Conservation (phyloP, 2,113 vertebrate genomes). For the Calidris pygmaea region DNA sequence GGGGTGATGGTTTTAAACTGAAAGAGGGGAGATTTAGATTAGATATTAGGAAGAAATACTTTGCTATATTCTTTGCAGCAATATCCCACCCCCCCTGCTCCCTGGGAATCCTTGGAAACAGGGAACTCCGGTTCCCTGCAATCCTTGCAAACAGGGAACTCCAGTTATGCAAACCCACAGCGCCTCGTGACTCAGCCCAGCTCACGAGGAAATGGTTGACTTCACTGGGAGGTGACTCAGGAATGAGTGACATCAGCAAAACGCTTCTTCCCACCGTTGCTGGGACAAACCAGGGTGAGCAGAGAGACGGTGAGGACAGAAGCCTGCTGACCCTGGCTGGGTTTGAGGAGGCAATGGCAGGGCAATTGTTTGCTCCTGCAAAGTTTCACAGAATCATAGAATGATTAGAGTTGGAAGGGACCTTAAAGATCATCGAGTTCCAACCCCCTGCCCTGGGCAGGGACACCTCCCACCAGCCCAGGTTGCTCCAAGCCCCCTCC, state of each 20-base stretch:
- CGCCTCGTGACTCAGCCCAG: background rate
- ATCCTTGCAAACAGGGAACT: background rate
- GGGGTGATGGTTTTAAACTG: no score
- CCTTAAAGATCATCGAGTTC: background rate
- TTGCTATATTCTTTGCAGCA: background rate
- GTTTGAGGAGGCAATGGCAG: background rate
- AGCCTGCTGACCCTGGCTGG: background rate
- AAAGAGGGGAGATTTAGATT: no score
- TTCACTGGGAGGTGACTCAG: background rate
- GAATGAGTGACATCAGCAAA: background rate
- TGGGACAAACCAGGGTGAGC: accelerated
- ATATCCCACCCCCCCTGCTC: background rate
- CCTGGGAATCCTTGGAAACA: background rate
- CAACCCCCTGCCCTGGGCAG: background rate
- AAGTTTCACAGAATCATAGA: background rate
- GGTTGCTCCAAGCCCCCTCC: background rate
- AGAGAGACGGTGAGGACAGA: background rate
- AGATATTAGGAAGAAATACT: no score
- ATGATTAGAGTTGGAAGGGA: background rate
- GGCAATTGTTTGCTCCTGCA: accelerated
- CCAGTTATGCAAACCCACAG: background rate
- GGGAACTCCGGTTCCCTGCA: background rate
- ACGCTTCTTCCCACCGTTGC: background rate
- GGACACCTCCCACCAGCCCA: background rate
- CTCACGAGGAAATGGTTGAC: background rate